Percentiles rank a stretch among this genome's conserved stretches.
These are phyloP conservation scores for Arion vulgaris DNA, from an alignment of 1,140 invertebrate genomes.

Conservation along the genomic window DNA sequence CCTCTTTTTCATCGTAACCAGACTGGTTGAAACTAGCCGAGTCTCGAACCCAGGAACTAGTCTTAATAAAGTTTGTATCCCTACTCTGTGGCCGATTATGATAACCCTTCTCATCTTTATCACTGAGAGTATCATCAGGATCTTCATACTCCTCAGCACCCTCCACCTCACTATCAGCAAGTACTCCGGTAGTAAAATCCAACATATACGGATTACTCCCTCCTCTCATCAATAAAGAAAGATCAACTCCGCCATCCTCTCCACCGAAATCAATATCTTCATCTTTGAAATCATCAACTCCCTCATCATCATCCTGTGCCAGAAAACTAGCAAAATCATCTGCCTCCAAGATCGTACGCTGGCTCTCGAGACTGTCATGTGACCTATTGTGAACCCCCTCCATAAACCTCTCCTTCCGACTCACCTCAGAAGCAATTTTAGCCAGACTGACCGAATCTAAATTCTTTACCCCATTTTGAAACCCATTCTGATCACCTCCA, in stretches of 20 bases:
- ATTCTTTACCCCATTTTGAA: background rate
- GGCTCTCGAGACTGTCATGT: conserved; percentile 35
- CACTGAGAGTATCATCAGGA: conserved; percentile 34
- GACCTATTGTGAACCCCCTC: conserved; percentile 23
- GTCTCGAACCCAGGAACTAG: background rate
- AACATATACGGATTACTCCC: conserved; percentile 37
- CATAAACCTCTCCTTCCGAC: background rate
- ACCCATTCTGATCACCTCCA: background rate
- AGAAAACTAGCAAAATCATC: conserved; percentile 35
- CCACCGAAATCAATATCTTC: conserved; percentile 32
- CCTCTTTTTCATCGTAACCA: background rate
- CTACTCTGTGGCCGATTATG: background rate
- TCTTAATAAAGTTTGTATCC: background rate
- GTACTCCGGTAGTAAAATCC: conserved; percentile 19
- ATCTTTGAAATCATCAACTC: conserved; percentile 17
- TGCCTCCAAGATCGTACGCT: conserved; percentile 31
- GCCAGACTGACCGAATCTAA: background rate
- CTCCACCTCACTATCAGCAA: conserved; percentile 22
- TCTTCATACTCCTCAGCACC: conserved; percentile 20
- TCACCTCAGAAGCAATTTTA: background rate
- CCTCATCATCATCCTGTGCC: conserved; percentile 34
- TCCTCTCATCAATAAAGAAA: background rate
- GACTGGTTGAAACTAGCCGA: background rate
- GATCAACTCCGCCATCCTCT: conserved; percentile 13
- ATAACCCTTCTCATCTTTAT: background rate